phyloP scores from a whole-genome alignment of 2,888 invertebrate genomes.

The Idaea biselata region DNA sequence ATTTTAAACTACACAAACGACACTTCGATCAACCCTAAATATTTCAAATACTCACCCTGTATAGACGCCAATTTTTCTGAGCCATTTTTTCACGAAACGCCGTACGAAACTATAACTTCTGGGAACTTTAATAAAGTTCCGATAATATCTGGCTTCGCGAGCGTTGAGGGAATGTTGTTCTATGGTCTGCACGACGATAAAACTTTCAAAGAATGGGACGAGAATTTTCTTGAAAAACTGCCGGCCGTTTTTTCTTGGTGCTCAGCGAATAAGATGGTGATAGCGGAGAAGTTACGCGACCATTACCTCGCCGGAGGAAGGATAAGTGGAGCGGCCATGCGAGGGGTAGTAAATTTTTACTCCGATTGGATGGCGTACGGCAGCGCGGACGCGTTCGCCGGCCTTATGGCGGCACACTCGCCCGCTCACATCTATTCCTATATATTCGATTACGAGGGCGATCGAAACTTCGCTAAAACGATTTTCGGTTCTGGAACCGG shows the following conservation, averaged over 20 bases:
- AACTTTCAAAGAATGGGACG: constrained; percentile 50
- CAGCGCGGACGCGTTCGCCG: constrained; percentile 51
- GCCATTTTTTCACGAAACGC: constrained; percentile 62
- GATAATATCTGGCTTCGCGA: constrained; percentile 55
- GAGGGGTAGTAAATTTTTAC: constrained; percentile 50
- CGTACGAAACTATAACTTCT: constrained; percentile 57
- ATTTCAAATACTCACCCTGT: constrained; percentile 69
- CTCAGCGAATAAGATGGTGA: constrained; percentile 42
- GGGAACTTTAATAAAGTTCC: constrained; percentile 63
- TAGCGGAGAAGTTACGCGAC: constrained; percentile 49
- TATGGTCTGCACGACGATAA: constrained; percentile 51
- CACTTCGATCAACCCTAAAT: constrained; percentile 52
- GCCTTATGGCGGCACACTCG: constrained; percentile 47
- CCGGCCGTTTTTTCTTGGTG: constrained; percentile 65
- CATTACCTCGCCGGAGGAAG: constrained; percentile 54
- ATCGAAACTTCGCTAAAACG: constrained; percentile 56
- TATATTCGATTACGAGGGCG: constrained; percentile 61
- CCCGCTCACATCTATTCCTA: constrained; percentile 60
- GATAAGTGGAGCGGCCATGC: constrained; percentile 38
- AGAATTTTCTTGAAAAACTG: constrained; percentile 53
- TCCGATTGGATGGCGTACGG: constrained; percentile 64
- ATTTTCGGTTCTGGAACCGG: constrained; percentile 38
- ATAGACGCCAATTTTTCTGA: constrained; percentile 52
- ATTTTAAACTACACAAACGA: constrained; percentile 50
- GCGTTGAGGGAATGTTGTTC: constrained; percentile 62